phyloP scores from a whole-genome alignment of 2,113 vertebrate species.

The Lagenorhynchus albirostris region DNA sequence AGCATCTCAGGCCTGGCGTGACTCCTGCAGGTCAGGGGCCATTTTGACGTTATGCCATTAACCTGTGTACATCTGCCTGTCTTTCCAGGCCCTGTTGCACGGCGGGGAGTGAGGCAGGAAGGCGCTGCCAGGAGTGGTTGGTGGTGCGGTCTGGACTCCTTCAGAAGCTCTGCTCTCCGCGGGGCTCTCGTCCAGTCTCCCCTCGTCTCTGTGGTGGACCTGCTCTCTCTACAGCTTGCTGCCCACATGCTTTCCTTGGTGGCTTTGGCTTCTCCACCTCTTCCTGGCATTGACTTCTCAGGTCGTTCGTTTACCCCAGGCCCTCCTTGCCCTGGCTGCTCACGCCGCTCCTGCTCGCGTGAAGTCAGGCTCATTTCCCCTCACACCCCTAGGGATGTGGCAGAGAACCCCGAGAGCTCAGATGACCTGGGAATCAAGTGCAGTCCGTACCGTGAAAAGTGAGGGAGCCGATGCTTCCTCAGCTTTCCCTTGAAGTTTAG shows the following conservation, averaged over 20 bases:
- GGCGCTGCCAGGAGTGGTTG: not conserved
- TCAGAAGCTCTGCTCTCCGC: not conserved
- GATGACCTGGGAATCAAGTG: not conserved
- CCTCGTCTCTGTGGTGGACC: not conserved
- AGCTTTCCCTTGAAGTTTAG: not conserved
- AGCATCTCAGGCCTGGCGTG: not conserved
- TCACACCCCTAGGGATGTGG: not conserved
- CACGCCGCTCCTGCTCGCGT: not conserved
- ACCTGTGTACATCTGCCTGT: not conserved
- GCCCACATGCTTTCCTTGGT: not conserved
- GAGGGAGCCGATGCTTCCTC: not conserved
- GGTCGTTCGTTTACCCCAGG: not conserved
- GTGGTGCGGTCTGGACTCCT: not conserved
- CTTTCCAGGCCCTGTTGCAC: constrained; percentile 75
- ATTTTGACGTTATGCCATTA: accelerated
- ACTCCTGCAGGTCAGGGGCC: not conserved
- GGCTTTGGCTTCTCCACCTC: not conserved
- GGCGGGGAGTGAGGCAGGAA: constrained; percentile 29
- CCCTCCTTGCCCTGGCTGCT: too few species aligned
- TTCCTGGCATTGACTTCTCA: not conserved
- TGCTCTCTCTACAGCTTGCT: not conserved
- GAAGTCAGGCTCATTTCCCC: not conserved
- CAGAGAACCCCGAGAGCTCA: not conserved
- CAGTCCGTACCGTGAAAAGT: accelerated
- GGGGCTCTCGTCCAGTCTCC: not conserved